phyloP scores from a whole-genome alignment of 2,113 vertebrate species.

The Halichoeres trimaculatus region DNA sequence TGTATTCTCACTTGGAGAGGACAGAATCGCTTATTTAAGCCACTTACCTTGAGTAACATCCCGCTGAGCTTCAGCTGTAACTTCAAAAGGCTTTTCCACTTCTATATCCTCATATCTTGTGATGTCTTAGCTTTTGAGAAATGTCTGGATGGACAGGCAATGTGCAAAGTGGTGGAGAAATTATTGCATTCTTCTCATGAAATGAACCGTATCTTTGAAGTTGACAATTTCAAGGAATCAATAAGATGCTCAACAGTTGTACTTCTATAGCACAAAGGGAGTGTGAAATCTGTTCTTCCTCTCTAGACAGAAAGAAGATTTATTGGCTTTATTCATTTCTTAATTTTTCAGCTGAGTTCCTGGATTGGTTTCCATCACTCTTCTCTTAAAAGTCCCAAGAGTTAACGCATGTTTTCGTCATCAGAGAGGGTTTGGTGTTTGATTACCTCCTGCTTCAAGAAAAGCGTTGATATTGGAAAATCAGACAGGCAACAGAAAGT shows the following conservation, averaged over 20 bases:
- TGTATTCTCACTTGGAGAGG: constrained; percentile 47
- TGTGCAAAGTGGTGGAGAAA: constrained; percentile 38
- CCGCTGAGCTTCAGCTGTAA: constrained; percentile 32
- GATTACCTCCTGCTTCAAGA: background rate
- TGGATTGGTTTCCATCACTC: background rate
- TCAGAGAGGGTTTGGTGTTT: too few relatives aligned
- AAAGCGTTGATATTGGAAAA: background rate
- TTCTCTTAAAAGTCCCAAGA: background rate
- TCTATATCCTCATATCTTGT: constrained; percentile 40
- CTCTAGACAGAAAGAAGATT: background rate
- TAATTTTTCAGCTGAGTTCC: constrained; percentile 7
- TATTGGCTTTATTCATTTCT: constrained; percentile 12
- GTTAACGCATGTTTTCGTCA: background rate
- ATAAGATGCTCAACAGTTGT: constrained; percentile 5
- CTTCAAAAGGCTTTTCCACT: constrained; percentile 57
- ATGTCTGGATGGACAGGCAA: constrained; percentile 41
- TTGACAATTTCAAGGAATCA: background rate
- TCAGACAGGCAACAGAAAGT: background rate
- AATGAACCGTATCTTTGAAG: constrained; percentile 9
- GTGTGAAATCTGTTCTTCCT: constrained; percentile 26
- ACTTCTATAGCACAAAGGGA: constrained; percentile 21
- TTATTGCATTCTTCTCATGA: background rate
- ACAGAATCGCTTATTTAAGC: constrained; percentile 46
- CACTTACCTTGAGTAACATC: constrained; percentile 44
- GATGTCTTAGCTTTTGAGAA: constrained; percentile 44